Base-by-base conservation (phyloP, 2,113 vertebrate species). In the Cebidichthys violaceus region DNA sequence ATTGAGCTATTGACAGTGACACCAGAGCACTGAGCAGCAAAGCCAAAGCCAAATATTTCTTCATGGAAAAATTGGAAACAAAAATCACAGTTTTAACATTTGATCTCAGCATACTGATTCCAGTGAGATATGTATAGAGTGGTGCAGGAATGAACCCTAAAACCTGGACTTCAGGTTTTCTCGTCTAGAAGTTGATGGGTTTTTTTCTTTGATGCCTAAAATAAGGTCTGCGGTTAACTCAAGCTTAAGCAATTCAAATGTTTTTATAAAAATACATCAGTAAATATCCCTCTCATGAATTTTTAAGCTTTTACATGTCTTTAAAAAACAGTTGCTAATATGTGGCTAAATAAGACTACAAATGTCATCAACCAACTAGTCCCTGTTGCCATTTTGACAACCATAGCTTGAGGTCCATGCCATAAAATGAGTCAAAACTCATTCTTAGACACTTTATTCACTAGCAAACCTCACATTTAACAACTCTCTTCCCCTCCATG, bases 31-130 rank as follows among this genome's bases (percentile, higher is more conserved):
- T 91, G 0, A 93, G 52, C 60, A 92, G 41, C 83, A 91, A 33
- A 70, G 75, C 74, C 33, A 91, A 10, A 73, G 60, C 60, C 77
- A 90, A 78, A 20, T 54, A 85, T 78, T 83, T 87, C 90, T 92
- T 64, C 39, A 67, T 1, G 73, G 45, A 22, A 50, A 67, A 77
- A 73, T 24, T 1, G 37, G 2, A 73, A 68, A 75, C 31, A 81
- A 39, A 73, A 2, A 65, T 62, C 13, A 17, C 4, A 43, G 1
- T 18, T 37, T 67, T 29, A 71, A 27, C 13, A 45, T 69, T 66
- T 74, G 6, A 39, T 47, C 24, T 14, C 7, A 9, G 3, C 10
- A 29, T 20, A 45, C 22, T 6, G 7, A 72, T 57, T 64, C 33
- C 15, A 13, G 9, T 27, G 24, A 37, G 14, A 20, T 8, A 11